These are phyloP conservation scores for Mellivora capensis DNA, from an alignment of 2,113 vertebrate genomes.

Conservation along the genomic window DNA sequence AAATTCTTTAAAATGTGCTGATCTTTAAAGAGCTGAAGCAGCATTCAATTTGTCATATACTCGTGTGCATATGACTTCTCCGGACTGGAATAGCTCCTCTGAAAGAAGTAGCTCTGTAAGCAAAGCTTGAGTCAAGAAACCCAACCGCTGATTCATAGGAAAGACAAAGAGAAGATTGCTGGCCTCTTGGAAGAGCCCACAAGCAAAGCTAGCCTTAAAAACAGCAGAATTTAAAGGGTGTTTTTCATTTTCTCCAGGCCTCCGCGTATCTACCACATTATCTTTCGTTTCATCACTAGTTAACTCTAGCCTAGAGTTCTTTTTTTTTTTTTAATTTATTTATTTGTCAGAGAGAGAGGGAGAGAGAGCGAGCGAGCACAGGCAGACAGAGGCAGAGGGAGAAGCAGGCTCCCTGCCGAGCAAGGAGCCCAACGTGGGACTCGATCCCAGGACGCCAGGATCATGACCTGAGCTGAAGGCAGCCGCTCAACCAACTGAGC, in stretches of 20 bases:
- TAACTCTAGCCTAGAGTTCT: background rate
- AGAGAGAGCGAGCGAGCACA: too few species aligned
- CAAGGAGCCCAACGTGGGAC: too few species aligned
- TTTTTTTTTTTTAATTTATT: too few species aligned
- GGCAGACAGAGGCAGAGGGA: too few species aligned
- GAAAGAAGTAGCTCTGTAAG: background rate
- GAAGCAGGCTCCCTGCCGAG: too few species aligned
- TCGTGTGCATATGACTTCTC: background rate
- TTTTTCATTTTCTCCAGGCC: background rate
- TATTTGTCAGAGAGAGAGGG: too few species aligned
- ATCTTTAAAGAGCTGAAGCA: background rate
- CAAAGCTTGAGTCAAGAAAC: background rate
- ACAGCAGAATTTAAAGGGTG: background rate
- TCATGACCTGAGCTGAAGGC: too few species aligned
- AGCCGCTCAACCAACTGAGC: too few species aligned
- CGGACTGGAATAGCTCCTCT: background rate
- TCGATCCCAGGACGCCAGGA: too few species aligned
- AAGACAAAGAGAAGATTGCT: background rate
- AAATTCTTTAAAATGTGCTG: background rate
- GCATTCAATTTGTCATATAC: background rate
- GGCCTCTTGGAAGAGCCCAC: background rate
- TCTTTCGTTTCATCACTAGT: background rate
- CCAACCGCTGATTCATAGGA: background rate
- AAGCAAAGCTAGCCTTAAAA: background rate
- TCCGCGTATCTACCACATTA: background rate